Evolutionary conservation across 1,140 invertebrate species (phyloP).

Genomic region (Bombus pyrosoma): DNA sequence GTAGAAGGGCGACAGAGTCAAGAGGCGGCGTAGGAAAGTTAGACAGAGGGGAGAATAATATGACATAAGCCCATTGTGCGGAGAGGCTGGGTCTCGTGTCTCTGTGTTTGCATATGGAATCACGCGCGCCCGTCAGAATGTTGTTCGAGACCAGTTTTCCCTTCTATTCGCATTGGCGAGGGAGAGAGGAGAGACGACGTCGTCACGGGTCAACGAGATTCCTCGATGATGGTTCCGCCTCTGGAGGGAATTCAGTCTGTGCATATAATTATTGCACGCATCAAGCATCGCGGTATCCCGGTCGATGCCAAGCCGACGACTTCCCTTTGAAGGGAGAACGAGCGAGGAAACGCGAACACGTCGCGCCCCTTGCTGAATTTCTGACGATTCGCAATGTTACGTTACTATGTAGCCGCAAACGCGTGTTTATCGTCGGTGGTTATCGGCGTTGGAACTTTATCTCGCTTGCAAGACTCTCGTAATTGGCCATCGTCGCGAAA

Average conservation of each 20-base stretch:
- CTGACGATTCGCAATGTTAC: background rate
- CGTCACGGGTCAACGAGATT: slow-evolving; percentile 54
- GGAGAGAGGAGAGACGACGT: background rate
- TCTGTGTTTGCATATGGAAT: slow-evolving; percentile 65
- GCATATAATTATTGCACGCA: slow-evolving; percentile 45
- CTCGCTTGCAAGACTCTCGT: background rate
- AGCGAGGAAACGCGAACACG: background rate
- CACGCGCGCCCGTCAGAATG: slow-evolving; percentile 29
- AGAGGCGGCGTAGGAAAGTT: background rate
- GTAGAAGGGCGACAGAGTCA: too few relatives aligned
- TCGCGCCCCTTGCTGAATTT: background rate
- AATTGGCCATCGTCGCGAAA: slow-evolving; percentile 15
- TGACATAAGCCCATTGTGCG: slow-evolving; percentile 65
- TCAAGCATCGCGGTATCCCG: background rate
- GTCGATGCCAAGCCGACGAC: background rate
- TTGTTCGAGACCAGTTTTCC: slow-evolving; percentile 54
- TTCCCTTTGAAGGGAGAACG: background rate
- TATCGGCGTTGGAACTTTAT: slow-evolving; percentile 1
- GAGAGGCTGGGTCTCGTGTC: slow-evolving; percentile 36
- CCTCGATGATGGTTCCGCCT: slow-evolving; percentile 37
- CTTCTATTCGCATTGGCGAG: slow-evolving; percentile 35
- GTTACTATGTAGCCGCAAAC: background rate
- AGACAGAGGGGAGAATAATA: slow-evolving; percentile 39
- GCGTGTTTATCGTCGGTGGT: background rate
- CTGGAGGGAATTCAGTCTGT: slow-evolving; percentile 3